Conservation (phyloP, 2,113 vertebrate species). For the Dipodomys stephensi region DNA sequence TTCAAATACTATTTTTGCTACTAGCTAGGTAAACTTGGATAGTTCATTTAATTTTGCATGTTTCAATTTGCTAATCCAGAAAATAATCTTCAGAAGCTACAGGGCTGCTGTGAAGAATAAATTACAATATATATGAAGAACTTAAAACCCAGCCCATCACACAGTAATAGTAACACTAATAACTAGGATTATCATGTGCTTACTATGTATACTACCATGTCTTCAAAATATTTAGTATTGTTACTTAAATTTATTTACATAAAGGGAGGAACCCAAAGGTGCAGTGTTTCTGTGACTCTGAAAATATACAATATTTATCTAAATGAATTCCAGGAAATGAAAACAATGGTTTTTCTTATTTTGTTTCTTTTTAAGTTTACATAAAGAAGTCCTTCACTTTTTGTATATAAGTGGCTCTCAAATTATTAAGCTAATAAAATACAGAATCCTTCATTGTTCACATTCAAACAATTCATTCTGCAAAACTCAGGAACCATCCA, state of each 20-base stretch:
- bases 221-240: not conserved
- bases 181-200: not conserved
- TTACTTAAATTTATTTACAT: not conserved
- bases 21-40: not conserved
- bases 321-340: too few relatives aligned
- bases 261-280: not conserved
- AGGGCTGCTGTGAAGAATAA: slow-evolving; percentile 7
- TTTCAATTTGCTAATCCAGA: not conserved
- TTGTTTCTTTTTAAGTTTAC: not conserved
- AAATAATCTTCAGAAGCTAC: not conserved
- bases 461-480: not conserved
- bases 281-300: too few relatives aligned
- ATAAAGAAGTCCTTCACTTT: not conserved
- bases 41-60: slow-evolving; percentile 1
- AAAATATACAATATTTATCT: too few relatives aligned
- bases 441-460: not conserved
- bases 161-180: not conserved
- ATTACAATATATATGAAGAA: not conserved
- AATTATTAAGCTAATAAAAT: not conserved
- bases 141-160: not conserved
- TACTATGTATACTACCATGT: not conserved
- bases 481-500: slow-evolving; percentile 6
- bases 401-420: slow-evolving; percentile 6
- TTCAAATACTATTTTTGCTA: not conserved
- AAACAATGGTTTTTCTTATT: too few relatives aligned